These are phyloP conservation scores for Embiotoca jacksoni DNA, from an alignment of 2,113 vertebrate species.

Conservation along the genomic window DNA sequence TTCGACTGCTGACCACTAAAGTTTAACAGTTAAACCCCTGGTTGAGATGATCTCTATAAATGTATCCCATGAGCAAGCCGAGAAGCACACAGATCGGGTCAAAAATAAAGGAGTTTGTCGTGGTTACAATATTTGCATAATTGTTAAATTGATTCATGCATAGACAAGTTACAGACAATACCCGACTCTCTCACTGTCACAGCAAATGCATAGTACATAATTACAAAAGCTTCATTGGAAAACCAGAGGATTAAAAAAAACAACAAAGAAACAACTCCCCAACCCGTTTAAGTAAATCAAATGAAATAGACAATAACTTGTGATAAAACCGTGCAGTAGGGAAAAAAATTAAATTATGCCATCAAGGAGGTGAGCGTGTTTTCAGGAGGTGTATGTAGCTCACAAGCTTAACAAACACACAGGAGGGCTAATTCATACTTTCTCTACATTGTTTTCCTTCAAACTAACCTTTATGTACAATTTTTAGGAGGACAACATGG, in stretches of 20 bases:
- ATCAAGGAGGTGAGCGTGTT: slow-evolving; percentile 34
- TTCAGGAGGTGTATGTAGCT: slow-evolving; percentile 23
- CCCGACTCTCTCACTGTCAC: slow-evolving; percentile 44
- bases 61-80: slow-evolving; percentile 4
- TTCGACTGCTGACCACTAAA: slow-evolving; percentile 25
- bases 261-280: slow-evolving; percentile 39
- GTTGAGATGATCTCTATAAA: slow-evolving; percentile 26
- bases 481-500: slow-evolving; percentile 11
- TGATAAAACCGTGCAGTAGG: slow-evolving; percentile 52
- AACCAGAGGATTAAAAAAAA: slow-evolving; percentile 16
- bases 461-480: slow-evolving; percentile 55
- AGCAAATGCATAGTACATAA: slow-evolving; percentile 69
- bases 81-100: neutral
- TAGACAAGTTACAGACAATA: slow-evolving; percentile 51
- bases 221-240: slow-evolving; percentile 52
- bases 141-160: slow-evolving; percentile 31
- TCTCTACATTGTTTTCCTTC: slow-evolving; percentile 37
- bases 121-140: slow-evolving; percentile 38
- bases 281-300: slow-evolving; percentile 57
- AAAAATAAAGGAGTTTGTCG: neutral
- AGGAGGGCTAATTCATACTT: neutral
- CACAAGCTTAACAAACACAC: slow-evolving; percentile 24
- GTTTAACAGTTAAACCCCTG: slow-evolving; percentile 20
- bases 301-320: slow-evolving; percentile 52
- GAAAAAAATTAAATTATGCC: slow-evolving; percentile 46